Evolutionary conservation across 2,113 vertebrate genomes (phyloP).

Genomic region (Otolemur garnettii): DNA sequence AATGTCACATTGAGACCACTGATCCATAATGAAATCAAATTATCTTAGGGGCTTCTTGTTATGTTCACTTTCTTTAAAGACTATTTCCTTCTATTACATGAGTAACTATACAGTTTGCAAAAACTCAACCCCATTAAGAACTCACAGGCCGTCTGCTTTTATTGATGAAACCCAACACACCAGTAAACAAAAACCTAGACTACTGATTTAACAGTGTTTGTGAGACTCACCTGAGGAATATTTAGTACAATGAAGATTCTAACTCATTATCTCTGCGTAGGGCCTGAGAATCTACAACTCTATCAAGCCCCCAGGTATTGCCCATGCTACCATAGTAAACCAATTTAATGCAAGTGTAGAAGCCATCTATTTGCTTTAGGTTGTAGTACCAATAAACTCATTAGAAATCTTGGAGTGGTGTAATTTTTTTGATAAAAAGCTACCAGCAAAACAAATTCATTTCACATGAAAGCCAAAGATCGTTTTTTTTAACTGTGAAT

Average conservation of each 20-base stretch:
- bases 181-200: background rate
- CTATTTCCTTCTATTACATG: background rate
- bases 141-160: background rate
- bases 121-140: background rate
- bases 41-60: background rate
- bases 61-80: background rate
- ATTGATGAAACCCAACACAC: background rate
- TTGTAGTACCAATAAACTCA: background rate
- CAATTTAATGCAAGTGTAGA: background rate
- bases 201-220: background rate
- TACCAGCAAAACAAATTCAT: background rate
- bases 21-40: background rate
- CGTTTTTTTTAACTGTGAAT: background rate
- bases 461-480: background rate
- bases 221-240: background rate
- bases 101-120: background rate
- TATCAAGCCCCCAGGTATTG: background rate
- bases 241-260: too few species aligned
- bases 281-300: background rate
- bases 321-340: too few species aligned
- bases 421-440: too few species aligned
- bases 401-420: background rate
- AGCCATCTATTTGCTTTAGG: too few species aligned
- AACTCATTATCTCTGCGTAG: background rate
- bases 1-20: background rate